These are phyloP conservation scores for Syngnathoides biaculeatus DNA, from an alignment of 2,113 vertebrate species.

Conservation along the genomic window DNA sequence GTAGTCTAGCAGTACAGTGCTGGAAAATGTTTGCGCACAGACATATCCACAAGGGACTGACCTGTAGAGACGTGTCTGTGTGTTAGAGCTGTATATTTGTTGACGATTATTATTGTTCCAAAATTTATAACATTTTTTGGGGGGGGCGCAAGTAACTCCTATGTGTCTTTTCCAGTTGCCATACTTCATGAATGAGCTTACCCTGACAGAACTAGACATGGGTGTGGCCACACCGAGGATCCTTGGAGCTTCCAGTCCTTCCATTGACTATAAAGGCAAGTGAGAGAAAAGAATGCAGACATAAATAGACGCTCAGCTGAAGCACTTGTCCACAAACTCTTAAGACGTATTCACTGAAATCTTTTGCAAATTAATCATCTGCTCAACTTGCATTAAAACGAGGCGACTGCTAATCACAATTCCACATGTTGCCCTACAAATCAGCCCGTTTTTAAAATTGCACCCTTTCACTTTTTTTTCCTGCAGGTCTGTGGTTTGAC, in stretches of 20 bases:
- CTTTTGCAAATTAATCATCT: too few species aligned
- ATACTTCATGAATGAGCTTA: conserved; percentile 98
- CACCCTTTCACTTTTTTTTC: neutral
- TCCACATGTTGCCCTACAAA: neutral
- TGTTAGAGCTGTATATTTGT: neutral
- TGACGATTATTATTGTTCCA: neutral
- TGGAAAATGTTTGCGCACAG: neutral
- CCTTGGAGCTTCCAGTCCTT: conserved; percentile 86
- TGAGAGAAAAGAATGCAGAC: neutral
- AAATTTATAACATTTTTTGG: neutral
- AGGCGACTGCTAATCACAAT: neutral
- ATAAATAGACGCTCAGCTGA: neutral
- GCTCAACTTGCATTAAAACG: too few species aligned
- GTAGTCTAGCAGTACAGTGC: neutral
- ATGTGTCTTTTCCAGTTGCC: conserved; percentile 78
- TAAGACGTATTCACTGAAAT: neutral
- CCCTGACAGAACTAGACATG: conserved; percentile 96
- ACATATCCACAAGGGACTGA: neutral
- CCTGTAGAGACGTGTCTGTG: neutral
- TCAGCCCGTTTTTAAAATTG: neutral
- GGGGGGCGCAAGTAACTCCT: neutral
- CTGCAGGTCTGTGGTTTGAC: conserved; percentile 91
- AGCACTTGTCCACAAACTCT: neutral
- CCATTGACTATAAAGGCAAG: conserved; percentile 89
- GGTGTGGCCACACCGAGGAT: conserved; percentile 91